phyloP scores from a whole-genome alignment of 2,797 vertebrate genomes.

The Sebastes cheni region DNA sequence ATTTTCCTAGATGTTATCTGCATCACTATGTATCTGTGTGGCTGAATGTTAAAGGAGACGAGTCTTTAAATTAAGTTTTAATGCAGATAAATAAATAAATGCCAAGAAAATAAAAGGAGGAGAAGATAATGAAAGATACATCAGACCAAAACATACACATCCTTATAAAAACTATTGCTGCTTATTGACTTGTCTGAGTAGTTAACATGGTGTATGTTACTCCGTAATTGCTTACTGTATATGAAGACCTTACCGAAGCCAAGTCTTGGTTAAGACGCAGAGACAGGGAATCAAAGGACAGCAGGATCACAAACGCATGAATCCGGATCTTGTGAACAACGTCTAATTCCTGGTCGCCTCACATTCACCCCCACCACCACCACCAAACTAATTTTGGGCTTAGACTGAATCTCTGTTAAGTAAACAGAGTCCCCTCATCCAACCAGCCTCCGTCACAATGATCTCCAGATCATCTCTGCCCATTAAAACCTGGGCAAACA shows the following conservation, averaged over 20 bases:
- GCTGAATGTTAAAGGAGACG: slow-evolving; percentile 28
- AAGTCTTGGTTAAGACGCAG: slow-evolving; percentile 27
- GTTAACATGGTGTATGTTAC: slow-evolving; percentile 21
- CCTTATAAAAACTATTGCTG: slow-evolving; percentile 38
- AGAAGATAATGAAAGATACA: slow-evolving; percentile 44
- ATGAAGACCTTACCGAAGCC: background rate
- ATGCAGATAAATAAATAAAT: slow-evolving; percentile 67
- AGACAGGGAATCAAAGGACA: slow-evolving; percentile 53
- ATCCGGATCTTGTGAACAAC: slow-evolving; percentile 74
- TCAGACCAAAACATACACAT: slow-evolving; percentile 55
- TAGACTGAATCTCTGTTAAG: slow-evolving; percentile 89
- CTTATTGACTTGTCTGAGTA: slow-evolving; percentile 52
- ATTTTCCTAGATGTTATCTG: slow-evolving; percentile 47
- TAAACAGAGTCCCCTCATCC: slow-evolving; percentile 87
- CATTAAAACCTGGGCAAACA: slow-evolving; percentile 99
- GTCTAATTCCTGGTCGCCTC: slow-evolving; percentile 76
- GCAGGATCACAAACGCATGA: slow-evolving; percentile 63
- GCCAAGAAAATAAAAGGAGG: slow-evolving; percentile 8
- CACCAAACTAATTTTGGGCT: slow-evolving; percentile 86
- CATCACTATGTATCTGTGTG: background rate
- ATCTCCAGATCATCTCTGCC: slow-evolving; percentile 92
- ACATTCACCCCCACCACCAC: slow-evolving; percentile 65
- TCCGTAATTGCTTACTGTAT: slow-evolving; percentile 19
- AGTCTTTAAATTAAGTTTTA: slow-evolving; percentile 55
- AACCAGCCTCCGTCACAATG: slow-evolving; percentile 80